Conservation (phyloP, 2,888 invertebrate species). For the Melinaea menophilus region DNA sequence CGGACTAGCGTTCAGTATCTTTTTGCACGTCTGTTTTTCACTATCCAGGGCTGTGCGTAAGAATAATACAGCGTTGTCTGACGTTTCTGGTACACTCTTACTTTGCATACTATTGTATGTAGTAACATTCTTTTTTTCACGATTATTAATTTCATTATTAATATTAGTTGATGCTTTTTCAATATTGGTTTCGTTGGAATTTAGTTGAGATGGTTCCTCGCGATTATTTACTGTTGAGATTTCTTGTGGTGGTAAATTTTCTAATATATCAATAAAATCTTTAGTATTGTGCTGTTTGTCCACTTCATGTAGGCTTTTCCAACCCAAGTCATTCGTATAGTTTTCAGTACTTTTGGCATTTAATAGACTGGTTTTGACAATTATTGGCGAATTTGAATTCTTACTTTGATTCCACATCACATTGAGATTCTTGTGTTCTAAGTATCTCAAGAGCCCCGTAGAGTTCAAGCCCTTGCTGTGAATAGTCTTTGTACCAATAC, state of each 20-base stretch:
- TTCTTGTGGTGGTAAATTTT: slow-evolving; percentile 10
- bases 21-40: slow-evolving; percentile 30
- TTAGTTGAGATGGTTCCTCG: not conserved
- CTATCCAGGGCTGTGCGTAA: slow-evolving; percentile 11
- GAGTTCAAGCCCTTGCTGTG: slow-evolving; percentile 50
- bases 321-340: slow-evolving; percentile 37
- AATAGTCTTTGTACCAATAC: slow-evolving; percentile 62
- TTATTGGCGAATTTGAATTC: slow-evolving; percentile 39
- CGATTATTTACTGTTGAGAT: not conserved
- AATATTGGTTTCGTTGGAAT: not conserved
- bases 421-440: slow-evolving; percentile 58
- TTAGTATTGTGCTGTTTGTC: slow-evolving; percentile 8
- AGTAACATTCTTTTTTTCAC: no score
- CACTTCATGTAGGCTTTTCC: slow-evolving; percentile 37
- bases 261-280: slow-evolving; percentile 24
- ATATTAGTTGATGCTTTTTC: not conserved
- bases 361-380: slow-evolving; percentile 50
- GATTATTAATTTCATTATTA: not conserved
- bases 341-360: slow-evolving; percentile 24
- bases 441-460: slow-evolving; percentile 55
- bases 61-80: slow-evolving; percentile 11
- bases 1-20: slow-evolving; percentile 54
- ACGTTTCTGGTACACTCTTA: not conserved
- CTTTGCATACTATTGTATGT: not conserved
- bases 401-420: slow-evolving; percentile 49